Conservation (phyloP, 2,113 vertebrate genomes). For the Bucco capensis region DNA sequence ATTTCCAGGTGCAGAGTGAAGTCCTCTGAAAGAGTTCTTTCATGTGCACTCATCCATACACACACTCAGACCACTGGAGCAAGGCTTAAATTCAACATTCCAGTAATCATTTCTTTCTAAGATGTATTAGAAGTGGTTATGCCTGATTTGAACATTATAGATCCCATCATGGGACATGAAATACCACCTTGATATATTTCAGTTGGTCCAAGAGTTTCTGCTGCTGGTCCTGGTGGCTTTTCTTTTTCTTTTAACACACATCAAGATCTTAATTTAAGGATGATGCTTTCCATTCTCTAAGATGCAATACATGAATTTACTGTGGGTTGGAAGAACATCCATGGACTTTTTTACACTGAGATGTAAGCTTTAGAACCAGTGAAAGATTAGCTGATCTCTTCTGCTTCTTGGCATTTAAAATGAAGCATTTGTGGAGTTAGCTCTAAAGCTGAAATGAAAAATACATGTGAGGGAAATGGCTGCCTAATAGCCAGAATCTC, state of each 20-base stretch:
- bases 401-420: background rate
- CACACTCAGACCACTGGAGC: background rate
- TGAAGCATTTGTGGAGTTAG: background rate
- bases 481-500: background rate
- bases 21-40: background rate
- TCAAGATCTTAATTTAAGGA: background rate
- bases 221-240: background rate
- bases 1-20: background rate
- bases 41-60: background rate
- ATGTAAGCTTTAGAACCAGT: background rate
- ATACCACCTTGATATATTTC: background rate
- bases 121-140: background rate
- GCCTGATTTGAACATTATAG: background rate
- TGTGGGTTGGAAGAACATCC: background rate
- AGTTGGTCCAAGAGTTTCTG: background rate
- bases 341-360: background rate
- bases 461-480: background rate
- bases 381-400: background rate
- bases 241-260: background rate
- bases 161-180: background rate
- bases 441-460: background rate
- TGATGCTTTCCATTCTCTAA: background rate
- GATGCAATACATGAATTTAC: background rate
- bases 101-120: background rate
- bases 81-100: background rate